Percentiles rank a stretch among this genome's conserved stretches.
These are phyloP conservation scores for Ranitomeya variabilis DNA, from an alignment of 2,113 vertebrate species.

Conservation along the genomic window DNA sequence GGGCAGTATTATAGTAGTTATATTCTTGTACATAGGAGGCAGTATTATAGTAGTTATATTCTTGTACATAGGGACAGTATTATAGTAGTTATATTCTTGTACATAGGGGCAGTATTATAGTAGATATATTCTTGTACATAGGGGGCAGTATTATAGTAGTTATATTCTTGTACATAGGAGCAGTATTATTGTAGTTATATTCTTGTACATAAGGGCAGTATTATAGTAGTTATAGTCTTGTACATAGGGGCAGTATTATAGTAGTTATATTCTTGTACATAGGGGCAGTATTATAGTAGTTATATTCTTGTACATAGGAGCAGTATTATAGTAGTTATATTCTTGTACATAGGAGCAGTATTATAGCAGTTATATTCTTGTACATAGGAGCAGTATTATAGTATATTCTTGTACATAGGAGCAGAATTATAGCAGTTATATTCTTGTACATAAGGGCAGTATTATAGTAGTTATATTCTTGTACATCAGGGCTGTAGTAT, in stretches of 20 bases:
- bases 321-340: constrained; percentile 6
- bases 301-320: too few species aligned
- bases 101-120: neutral
- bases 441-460: neutral
- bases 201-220: neutral
- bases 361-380: neutral
- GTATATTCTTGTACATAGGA: too few species aligned
- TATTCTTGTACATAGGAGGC: neutral
- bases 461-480: constrained; percentile 9
- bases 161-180: neutral
- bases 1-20: neutral
- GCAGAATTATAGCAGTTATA: neutral
- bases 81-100: neutral
- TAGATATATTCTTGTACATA: neutral
- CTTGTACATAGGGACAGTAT: neutral
- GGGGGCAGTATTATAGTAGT: constrained; percentile 6
- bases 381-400: neutral
- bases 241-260: constrained; percentile 10
- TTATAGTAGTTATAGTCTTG: neutral
- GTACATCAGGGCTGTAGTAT: neutral
- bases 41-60: constrained; percentile 1
- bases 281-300: neutral
- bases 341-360: neutral
- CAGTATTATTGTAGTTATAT: neutral
- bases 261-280: neutral